phyloP scores from a whole-genome alignment of 2,797 vertebrate genomes.

The Pteropus rufus region DNA sequence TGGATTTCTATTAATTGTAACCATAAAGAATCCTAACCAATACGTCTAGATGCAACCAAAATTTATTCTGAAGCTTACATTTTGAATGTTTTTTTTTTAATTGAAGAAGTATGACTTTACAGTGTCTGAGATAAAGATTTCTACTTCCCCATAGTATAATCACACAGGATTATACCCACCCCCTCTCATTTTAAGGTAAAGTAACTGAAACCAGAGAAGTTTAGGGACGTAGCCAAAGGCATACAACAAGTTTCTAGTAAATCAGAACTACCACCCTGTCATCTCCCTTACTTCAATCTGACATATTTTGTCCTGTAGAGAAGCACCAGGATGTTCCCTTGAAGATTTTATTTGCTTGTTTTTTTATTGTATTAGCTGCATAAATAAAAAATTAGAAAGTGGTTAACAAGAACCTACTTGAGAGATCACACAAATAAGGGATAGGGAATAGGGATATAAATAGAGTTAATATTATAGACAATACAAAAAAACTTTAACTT shows the following conservation, averaged over 20 bases:
- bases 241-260: background rate
- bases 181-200: constrained; percentile 5
- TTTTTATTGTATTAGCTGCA: background rate
- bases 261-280: background rate
- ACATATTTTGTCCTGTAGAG: background rate
- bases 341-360: constrained; percentile 44
- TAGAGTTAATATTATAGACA: constrained; percentile 29
- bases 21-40: background rate
- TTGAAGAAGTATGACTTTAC: background rate
- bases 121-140: constrained; percentile 5
- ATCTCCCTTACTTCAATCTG: background rate
- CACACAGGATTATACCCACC: background rate
- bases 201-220: background rate
- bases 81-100: background rate
- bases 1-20: background rate
- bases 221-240: background rate
- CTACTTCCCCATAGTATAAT: background rate
- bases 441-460: background rate
- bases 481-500: constrained; percentile 24
- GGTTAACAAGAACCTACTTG: constrained; percentile 24
- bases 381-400: constrained; percentile 30
- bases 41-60: background rate
- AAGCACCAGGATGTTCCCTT: background rate
- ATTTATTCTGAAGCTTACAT: background rate
- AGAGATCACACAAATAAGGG: constrained; percentile 1